Evolutionary conservation across 1,140 invertebrate genomes (phyloP).

Genomic region (Whitmania pigra): DNA sequence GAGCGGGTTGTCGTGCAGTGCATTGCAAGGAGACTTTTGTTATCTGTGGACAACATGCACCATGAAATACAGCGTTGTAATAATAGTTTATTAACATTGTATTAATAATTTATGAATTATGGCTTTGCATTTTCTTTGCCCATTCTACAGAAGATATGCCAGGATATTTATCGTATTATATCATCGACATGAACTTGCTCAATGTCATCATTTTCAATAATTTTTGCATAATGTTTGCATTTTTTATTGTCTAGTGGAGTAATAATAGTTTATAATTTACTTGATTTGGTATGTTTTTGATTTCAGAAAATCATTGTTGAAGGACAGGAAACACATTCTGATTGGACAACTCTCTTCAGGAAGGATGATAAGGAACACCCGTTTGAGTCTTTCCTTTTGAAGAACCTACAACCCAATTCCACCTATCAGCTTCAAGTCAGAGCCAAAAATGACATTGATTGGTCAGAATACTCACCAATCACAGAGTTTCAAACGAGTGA

Average conservation of each 20-base stretch:
- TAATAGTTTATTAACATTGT: too few relatives aligned
- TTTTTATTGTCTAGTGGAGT: neutral
- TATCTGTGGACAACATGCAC: too few relatives aligned
- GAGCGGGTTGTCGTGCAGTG: too few relatives aligned
- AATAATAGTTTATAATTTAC: neutral
- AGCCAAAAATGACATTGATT: constrained; percentile 71
- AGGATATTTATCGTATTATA: neutral
- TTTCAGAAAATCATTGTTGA: constrained; percentile 1
- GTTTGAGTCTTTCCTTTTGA: constrained; percentile 38
- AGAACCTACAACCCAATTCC: constrained; percentile 57
- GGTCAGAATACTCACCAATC: constrained; percentile 54
- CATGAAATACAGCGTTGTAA: neutral
- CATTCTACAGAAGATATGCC: neutral
- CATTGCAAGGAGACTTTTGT: too few relatives aligned
- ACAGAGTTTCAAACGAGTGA: constrained; percentile 65
- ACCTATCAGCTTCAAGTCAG: constrained; percentile 66
- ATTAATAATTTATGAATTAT: too few relatives aligned
- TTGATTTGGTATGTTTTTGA: neutral
- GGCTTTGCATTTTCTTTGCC: neutral
- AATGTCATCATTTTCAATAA: neutral
- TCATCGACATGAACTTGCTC: neutral
- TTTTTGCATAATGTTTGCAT: neutral
- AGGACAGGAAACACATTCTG: neutral
- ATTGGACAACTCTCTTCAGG: constrained; percentile 1
- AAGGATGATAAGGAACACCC: constrained; percentile 17